phyloP scores from a whole-genome alignment of 2,888 invertebrate species.

The Rhamnusium bicolor region DNA sequence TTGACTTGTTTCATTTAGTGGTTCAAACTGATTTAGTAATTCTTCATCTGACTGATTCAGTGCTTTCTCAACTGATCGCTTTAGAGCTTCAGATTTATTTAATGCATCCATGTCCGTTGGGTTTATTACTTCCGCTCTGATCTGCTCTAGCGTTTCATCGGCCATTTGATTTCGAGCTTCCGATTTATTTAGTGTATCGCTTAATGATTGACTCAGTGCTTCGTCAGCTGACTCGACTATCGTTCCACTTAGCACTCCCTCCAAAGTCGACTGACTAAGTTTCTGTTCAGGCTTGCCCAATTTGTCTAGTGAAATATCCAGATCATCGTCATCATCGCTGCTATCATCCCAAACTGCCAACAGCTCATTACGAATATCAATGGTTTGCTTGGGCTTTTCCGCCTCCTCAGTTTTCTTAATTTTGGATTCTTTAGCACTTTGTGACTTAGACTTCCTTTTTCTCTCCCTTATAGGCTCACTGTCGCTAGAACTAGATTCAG shows the following conservation, averaged over 20 bases:
- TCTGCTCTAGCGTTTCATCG: neutral
- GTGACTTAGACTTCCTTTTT: conserved; percentile 46
- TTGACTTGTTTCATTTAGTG: neutral
- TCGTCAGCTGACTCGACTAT: neutral
- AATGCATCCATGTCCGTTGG: neutral
- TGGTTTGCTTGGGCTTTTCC: conserved; percentile 42
- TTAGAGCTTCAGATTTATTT: neutral
- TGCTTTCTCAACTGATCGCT: neutral
- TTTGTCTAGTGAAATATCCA: conserved; percentile 13
- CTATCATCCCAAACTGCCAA: conserved; percentile 86
- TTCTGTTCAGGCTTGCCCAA: conserved; percentile 16
- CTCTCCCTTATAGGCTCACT: conserved; percentile 40
- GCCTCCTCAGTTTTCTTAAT: conserved; percentile 43
- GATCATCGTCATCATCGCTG: conserved; percentile 64
- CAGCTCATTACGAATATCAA: conserved; percentile 79
- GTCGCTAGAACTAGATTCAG: conserved; percentile 49
- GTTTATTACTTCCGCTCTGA: neutral
- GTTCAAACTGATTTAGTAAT: neutral
- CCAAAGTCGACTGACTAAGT: neutral
- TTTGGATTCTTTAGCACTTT: conserved; percentile 17
- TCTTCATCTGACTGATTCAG: neutral
- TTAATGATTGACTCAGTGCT: neutral
- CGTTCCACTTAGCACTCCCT: neutral
- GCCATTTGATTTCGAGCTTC: neutral
- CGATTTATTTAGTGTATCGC: neutral